Evolutionary conservation across 2,888 invertebrate species (phyloP), one percentile per base, ranked within the genome.

Genomic region (Aspidiotus rigidus): DNA sequence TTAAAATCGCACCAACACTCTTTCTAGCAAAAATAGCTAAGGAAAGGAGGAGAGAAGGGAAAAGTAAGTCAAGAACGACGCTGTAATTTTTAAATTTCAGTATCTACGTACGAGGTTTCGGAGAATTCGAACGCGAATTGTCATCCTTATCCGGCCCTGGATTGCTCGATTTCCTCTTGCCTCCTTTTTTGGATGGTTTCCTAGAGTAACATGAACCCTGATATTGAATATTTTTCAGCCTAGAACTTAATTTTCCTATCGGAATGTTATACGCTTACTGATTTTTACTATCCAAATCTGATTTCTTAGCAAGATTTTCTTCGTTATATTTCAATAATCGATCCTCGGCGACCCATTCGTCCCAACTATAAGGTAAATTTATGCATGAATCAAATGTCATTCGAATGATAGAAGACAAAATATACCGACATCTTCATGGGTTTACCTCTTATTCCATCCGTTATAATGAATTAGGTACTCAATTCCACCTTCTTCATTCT

Each of bases 391-490:
- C 13, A 28, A 3, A 16, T 56, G 1, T 10, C 7, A 56, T 55
- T 28, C 28, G 28, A 28, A 1, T 17, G 6, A 66, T 13, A 57
- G 17, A 44, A 8, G 17, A 15, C 10, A 2, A 59, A 59, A 28
- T 7, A 17, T 16, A 59, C 39, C 8, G 11, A 56, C 2, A 28
- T n/a, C 40, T 2, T 11, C 1, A 28, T 11, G 10, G 54, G 57
- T 42, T 10, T 42, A 66, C 66, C 55, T 66, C n/a, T 66, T 97
- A 77, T 94, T 97, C 97, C 97, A 97, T 2, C 96, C 96, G 73
- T 93, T 93, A 78, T 97, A 97, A 79, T 97, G 97, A 73, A 97
- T 93, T 71, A 92, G 87, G 80, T 96, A 96, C 76, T 90, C 87
- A 8, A 91, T 83, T 78, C 88, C 87, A 2, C 61, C 70, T 16